Evolutionary conservation across 2,797 vertebrate genomes (phyloP), one percentile per base, ranked within the genome.

Genomic region (Accipiter fasciatus): DNA sequence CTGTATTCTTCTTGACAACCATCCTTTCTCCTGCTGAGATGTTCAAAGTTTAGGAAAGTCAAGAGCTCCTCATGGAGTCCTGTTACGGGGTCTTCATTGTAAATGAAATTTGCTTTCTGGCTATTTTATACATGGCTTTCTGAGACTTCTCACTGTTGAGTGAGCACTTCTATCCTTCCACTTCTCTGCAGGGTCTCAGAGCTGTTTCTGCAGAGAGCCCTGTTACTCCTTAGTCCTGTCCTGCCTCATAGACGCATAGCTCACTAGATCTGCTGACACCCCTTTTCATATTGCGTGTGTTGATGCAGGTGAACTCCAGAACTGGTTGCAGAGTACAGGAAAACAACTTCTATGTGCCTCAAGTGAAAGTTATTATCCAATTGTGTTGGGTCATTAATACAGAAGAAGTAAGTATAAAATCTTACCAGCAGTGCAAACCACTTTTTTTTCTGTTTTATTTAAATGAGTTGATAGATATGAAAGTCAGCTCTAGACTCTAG

Each of bases 281-380:
- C 24, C 25, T 46, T 61, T 71, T 89, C 65, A 19, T 18, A 35
- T 7, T 37, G 47, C 0, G 0, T 64, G 16, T 91, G 70, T 87
- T 69, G 71, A 61, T 94, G 49, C 95, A 98, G 98, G 97, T 97
- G 67, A 98, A 98, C 81, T 86, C 88, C 67, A 97, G 72, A 57
- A 90, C 96, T 54, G 89, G 88, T 33, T 91, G 69, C 65, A 89
- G 67, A 85, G 78, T 98, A 44, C 64, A 64, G 24, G 92, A 96
- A 55, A 84, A 76, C 13, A 79, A 72, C 40, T 98, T 98, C 87
- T 49, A 94, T 18, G 35, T 98, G 59, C 47, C 65, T 39, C 7
- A 92, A 64, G 70, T 96, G 26, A 69, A 19, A 64, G 0, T 0
- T 1, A 31, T 95, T 50, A 75, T 50, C 0, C 0, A 0, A 2